phyloP scores from a whole-genome alignment of 2,888 invertebrate species.

The Sphecodes monilicornis region DNA sequence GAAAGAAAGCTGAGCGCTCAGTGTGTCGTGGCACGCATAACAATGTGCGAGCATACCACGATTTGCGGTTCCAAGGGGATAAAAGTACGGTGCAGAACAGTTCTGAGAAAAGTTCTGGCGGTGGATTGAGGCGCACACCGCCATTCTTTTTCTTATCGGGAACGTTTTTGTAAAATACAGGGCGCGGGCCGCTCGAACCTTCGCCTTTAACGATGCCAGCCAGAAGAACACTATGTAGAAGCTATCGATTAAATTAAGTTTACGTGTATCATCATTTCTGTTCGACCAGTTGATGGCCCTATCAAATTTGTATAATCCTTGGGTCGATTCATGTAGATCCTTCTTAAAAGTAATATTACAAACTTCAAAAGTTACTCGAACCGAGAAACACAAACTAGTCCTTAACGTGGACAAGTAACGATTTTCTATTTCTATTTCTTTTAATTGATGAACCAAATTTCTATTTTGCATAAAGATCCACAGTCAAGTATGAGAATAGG shows the following conservation, averaged over 20 bases:
- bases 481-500: too few species aligned
- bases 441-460: too few species aligned
- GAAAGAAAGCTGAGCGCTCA: conserved; percentile 51
- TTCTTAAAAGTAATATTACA: background rate
- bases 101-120: conserved; percentile 60
- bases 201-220: conserved; percentile 21
- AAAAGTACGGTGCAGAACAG: conserved; percentile 51
- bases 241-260: background rate
- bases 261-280: background rate
- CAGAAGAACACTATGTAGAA: background rate
- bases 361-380: background rate
- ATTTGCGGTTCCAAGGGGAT: conserved; percentile 44
- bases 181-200: conserved; percentile 23
- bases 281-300: background rate
- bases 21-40: conserved; percentile 55
- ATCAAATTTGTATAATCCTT: background rate
- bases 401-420: background rate
- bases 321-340: background rate
- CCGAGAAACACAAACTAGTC: background rate
- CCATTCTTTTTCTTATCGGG: conserved; percentile 42
- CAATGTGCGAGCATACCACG: conserved; percentile 57
- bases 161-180: conserved; percentile 33
- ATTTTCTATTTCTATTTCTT: too few species aligned
- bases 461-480: too few species aligned
- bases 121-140: conserved; percentile 19